These are phyloP conservation scores for Dermolepida albohirtum DNA, from an alignment of 2,888 invertebrate genomes.

Conservation along the genomic window DNA sequence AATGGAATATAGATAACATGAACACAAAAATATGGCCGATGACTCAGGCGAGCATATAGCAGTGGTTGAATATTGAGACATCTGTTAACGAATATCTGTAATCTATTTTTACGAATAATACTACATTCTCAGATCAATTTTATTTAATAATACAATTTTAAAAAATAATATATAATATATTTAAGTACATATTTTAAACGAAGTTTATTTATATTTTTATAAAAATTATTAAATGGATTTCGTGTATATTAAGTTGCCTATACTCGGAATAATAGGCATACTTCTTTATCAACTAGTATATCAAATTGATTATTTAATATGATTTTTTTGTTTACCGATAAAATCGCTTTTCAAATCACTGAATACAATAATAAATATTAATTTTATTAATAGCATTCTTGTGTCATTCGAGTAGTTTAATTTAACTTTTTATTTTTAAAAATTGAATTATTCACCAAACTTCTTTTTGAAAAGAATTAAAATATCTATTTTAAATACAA, in stretches of 20 bases:
- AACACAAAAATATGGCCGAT: constrained; percentile 42
- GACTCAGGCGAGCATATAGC: constrained; percentile 14
- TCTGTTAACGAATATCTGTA: constrained; percentile 6
- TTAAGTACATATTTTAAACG: neutral
- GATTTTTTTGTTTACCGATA: neutral
- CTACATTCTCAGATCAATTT: too few species aligned
- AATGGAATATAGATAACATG: constrained; percentile 37
- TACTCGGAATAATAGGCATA: neutral
- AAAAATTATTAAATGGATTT: too few species aligned
- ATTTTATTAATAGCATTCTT: too few species aligned
- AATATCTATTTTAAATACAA: too few species aligned
- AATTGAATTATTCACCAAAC: too few species aligned
- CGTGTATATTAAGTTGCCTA: constrained; percentile 23
- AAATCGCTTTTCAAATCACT: neutral
- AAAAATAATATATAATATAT: neutral
- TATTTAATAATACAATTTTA: neutral
- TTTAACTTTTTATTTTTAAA: too few species aligned
- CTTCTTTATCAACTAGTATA: too few species aligned
- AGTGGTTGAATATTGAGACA: constrained; percentile 20
- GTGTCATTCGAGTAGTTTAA: too few species aligned
- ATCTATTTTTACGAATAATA: too few species aligned
- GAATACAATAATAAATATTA: too few species aligned
- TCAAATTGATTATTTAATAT: neutral
- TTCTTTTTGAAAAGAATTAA: too few species aligned
- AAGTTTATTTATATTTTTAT: too few species aligned